A percentile compares a stretch with the other conserved stretches of the same genome.
phyloP scores from a whole-genome alignment of 2,113 vertebrate species.

The Hemichromis elongatus region DNA sequence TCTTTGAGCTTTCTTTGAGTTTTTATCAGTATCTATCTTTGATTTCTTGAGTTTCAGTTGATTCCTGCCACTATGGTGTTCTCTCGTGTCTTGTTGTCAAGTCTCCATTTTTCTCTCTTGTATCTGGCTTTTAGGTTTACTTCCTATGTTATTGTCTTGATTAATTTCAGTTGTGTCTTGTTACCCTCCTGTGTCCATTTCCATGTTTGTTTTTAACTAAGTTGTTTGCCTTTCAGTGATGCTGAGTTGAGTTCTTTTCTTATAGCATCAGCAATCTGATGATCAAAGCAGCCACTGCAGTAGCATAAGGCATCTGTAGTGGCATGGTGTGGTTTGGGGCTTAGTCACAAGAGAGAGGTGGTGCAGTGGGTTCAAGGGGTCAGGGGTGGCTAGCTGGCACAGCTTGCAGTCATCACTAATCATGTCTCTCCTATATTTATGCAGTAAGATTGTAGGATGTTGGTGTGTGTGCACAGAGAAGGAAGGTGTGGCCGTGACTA shows the following conservation, averaged over 20 bases:
- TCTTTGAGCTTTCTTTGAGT: neutral
- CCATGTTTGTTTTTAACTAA: too few species aligned
- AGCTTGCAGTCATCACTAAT: neutral
- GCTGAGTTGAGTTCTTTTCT: neutral
- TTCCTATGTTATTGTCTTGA: neutral
- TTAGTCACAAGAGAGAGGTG: neutral
- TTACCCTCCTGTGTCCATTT: neutral
- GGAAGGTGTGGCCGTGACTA: neutral
- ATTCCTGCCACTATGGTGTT: neutral
- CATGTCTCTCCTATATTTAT: neutral
- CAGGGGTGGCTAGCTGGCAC: neutral
- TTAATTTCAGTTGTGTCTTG: neutral
- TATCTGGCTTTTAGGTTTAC: neutral
- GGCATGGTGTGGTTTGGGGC: neutral
- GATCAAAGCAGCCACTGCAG: neutral
- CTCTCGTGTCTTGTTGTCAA: neutral
- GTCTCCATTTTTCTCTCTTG: neutral
- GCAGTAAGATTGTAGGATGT: neutral
- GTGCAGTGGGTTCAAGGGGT: neutral
- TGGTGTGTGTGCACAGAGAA: neutral
- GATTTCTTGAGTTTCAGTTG: neutral
- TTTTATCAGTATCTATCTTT: neutral
- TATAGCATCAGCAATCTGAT: neutral
- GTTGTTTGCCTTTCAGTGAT: neutral
- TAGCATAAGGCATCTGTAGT: neutral